Base-by-base conservation (phyloP, 2,113 vertebrate species). In the Tetraodon nigroviridis region DNA sequence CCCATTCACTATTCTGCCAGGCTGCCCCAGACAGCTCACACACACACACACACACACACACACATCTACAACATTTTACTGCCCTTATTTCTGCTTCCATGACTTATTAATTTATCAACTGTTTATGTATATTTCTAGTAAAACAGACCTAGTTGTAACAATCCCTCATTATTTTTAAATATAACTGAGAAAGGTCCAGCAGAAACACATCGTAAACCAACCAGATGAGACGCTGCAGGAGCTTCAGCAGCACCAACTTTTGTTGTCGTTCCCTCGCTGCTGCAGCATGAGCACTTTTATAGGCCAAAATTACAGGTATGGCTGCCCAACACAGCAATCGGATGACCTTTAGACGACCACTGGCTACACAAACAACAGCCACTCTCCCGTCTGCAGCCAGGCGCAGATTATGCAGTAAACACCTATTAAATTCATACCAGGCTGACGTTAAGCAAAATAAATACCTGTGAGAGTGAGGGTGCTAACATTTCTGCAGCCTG, bases 231-330 rank as follows among this genome's bases (percentile, higher is more conserved):
- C 32, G 10, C 32, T 37, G 32, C 44, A 27, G 48, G 44, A 47
- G 48, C 12, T 27, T 27, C 24, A 27, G 7, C 51, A 46, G 32
- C 44, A 27, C 46, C 32, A 47, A 48, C 12, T 45, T 46, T 27
- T 58, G 14, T 48, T 52, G 51, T 55, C 48, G 22, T 11, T 67
- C 62, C 69, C 57, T 63, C 63, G 58, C 46, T 42, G 52, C 56
- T 52, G 13, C 53, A 66, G 73, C 58, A 29, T 21, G 57, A 81
- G 52, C 67, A 14, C 60, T 79, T 63, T 27, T 27, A 27, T 5
- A 27, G 65, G 75, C 79, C 83, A 78, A 79, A 84, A 82, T 85
- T 72, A 73, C 76, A 78, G 81, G 69, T 79, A 19, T 62, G 64
- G 32, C 41, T 32, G 58, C 21, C 52, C 67, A 55, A 64, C 70